phyloP scores from a whole-genome alignment of 2,888 invertebrate species.

The Agonopterix arenella region DNA sequence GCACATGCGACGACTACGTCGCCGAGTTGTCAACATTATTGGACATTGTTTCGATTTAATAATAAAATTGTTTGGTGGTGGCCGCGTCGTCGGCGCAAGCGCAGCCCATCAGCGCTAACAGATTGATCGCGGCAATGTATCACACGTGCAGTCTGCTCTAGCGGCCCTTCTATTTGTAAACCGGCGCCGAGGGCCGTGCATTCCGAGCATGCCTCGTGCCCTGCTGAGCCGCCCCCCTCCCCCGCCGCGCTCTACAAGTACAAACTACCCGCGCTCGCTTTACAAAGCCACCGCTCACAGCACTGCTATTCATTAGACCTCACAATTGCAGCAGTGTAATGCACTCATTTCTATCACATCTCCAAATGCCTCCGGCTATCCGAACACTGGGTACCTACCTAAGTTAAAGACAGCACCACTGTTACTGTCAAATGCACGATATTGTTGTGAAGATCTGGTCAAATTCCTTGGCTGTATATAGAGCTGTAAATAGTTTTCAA shows the following conservation, averaged over 20 bases:
- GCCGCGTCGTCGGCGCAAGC: conserved; percentile 26
- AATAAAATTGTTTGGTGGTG: not conserved
- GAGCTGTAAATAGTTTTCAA: conserved; percentile 24
- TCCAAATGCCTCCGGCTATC: conserved; percentile 2
- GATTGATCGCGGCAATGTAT: conserved; percentile 68
- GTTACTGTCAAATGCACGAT: conserved; percentile 47
- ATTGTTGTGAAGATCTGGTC: conserved; percentile 41
- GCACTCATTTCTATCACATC: conserved; percentile 3
- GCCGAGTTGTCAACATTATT: not conserved
- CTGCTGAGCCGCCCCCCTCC: conserved; percentile 25
- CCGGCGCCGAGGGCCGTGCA: conserved; percentile 73
- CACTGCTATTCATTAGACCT: not conserved
- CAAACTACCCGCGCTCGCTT: conserved; percentile 16
- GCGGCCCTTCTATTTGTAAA: conserved; percentile 75
- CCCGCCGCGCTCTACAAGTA: conserved; percentile 14
- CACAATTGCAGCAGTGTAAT: conserved; percentile 9
- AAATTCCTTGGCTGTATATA: conserved; percentile 33
- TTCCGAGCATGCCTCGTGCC: conserved; percentile 66
- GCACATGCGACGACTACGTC: not conserved
- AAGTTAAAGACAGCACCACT: conserved; percentile 45
- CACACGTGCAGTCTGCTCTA: conserved; percentile 67
- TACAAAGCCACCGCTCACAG: conserved; percentile 22
- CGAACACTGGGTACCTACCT: conserved; percentile 27
- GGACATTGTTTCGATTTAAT: too few relatives aligned
- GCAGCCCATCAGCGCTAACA: conserved; percentile 59